phyloP scores from a whole-genome alignment of 92 coral and sea anemone genomes.

The Siderastrea siderea region DNA sequence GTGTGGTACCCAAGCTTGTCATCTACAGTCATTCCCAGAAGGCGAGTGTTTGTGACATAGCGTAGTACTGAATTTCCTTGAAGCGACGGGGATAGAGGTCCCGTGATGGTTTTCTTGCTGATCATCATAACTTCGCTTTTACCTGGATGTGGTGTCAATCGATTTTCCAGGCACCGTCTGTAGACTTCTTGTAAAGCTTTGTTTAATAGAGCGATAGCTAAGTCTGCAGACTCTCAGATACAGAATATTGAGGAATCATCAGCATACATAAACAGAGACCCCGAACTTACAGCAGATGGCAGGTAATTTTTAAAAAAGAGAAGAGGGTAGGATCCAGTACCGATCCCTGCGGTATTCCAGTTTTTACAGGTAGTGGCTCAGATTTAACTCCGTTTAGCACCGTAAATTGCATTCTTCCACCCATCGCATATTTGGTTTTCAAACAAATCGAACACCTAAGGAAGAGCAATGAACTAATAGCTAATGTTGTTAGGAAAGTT shows the following conservation, averaged over 20 bases:
- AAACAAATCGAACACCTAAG: too few relatives aligned
- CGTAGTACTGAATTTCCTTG: not conserved
- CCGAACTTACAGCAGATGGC: not conserved
- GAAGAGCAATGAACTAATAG: too few relatives aligned
- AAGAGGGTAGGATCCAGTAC: too few relatives aligned
- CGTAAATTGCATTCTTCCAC: too few relatives aligned
- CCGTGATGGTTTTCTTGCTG: conserved; percentile 4
- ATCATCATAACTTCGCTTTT: conserved; percentile 12
- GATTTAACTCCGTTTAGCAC: too few relatives aligned
- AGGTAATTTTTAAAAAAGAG: too few relatives aligned
- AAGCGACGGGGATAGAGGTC: not conserved
- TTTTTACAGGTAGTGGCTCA: too few relatives aligned
- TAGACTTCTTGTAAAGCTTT: not conserved
- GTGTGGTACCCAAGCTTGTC: conserved; percentile 5
- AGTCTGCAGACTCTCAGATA: conserved; percentile 1
- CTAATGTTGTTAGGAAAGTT: too few relatives aligned
- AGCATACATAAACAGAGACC: conserved; percentile 16
- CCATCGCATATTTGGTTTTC: too few relatives aligned
- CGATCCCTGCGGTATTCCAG: too few relatives aligned
- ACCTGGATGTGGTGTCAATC: conserved; percentile 32
- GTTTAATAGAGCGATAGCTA: not conserved
- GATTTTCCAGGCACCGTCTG: conserved; percentile 8
- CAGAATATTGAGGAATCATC: conserved; percentile 11
- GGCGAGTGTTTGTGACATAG: conserved; percentile 14
- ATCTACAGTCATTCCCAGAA: conserved; percentile 6